Base-by-base conservation (phyloP, 2,888 invertebrate genomes). In the Hyppa rectilinea region DNA sequence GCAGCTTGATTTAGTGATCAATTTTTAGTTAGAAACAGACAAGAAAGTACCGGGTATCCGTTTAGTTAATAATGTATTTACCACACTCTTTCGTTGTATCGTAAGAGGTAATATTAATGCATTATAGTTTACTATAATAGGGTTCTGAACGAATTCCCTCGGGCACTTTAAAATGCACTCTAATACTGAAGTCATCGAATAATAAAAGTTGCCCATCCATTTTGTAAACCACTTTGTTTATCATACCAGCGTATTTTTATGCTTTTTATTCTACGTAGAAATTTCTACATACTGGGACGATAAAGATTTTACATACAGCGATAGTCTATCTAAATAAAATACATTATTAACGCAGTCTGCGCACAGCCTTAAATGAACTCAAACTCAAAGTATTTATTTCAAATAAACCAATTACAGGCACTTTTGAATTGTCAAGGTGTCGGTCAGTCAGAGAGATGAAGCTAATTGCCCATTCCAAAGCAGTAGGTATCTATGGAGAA, bases 131-230 rank as follows among this genome's bases (percentile, higher is more conserved):
- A 71, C 31, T 38, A 50, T 26, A n/a, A 17, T 20, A 34, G 12
- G 55, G 70, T 40, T 12, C 29, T 38, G 34, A 47, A 40, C 12
- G 40, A 1, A 56, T 50, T 74, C 63, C 75, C 75, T 34, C 6
- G 23, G 49, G 50, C 6, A 49, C 45, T 74, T 34, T 50, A 43
- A 73, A 60, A 60, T 80, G 74, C 80, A 80, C 80, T 74, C 49
- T 56, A 29, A 56, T 63, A 59, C 23, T 47, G 6, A 80, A 50
- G 49, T 75, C 74, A 74, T 75, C 45, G 64, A 50, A 50, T 50
- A 40, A 64, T 63, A 75, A 75, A 75, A 61, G 17, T 49, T 61
- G 12, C 5, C 31, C 45, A 60, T 34, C 20, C 23, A 73, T 60
- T 60, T 79, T 73, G 40, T 20, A 61, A 73, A 40, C 34, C 38